phyloP scores from a whole-genome alignment of 2,888 invertebrate species.

The Dolomedes plantarius region DNA sequence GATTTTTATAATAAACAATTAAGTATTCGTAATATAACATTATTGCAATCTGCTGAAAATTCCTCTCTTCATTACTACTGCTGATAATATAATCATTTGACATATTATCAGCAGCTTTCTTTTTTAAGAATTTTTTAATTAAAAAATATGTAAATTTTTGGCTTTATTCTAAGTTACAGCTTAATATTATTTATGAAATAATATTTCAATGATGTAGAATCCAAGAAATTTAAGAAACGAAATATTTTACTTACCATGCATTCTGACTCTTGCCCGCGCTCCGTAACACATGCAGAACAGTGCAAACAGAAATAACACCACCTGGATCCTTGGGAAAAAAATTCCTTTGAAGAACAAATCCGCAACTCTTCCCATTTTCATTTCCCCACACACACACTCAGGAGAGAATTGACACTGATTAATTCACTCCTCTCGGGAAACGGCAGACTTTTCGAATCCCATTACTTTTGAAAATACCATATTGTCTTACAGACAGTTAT shows the following conservation, averaged over 20 bases:
- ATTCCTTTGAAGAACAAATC: not conserved
- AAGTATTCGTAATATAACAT: too few relatives aligned
- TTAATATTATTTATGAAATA: too few relatives aligned
- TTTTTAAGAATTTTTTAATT: too few relatives aligned
- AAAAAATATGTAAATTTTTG: too few relatives aligned
- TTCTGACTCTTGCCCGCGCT: not conserved
- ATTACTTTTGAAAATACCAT: not conserved
- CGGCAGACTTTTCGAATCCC: not conserved
- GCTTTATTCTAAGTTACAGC: too few relatives aligned
- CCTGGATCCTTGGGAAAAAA: not conserved
- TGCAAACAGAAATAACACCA: not conserved
- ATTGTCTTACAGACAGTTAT: not conserved
- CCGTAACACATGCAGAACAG: not conserved
- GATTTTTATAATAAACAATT: too few relatives aligned
- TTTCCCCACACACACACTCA: not conserved
- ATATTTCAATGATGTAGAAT: too few relatives aligned
- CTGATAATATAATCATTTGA: too few relatives aligned
- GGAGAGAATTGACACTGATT: not conserved
- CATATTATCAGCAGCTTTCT: too few relatives aligned
- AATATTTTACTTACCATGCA: not conserved
- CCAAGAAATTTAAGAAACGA: too few relatives aligned
- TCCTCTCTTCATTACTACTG: too few relatives aligned
- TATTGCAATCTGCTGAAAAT: too few relatives aligned
- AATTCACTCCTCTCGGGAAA: not conserved
- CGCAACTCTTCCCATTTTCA: not conserved